Percentiles rank a stretch among this genome's conserved stretches.
Evolutionary conservation across 1,140 invertebrate genomes (phyloP).

Genomic region (Papilio polytes): DNA sequence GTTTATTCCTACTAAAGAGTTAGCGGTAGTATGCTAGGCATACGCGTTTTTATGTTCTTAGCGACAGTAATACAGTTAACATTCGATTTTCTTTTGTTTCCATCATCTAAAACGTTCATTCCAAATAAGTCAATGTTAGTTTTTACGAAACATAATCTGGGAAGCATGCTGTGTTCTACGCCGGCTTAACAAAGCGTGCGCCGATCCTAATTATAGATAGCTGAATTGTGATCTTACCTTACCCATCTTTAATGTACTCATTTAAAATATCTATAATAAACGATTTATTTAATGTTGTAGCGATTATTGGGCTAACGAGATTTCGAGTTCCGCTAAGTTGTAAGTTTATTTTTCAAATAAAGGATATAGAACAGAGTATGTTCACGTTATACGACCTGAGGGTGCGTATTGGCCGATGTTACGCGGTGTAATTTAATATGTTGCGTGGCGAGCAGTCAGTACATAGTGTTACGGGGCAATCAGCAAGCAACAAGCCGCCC

Average conservation of each 20-base stretch:
- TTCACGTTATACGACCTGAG: too few relatives aligned
- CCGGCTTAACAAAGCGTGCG: conserved; percentile 1
- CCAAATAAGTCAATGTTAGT: conserved; percentile 14
- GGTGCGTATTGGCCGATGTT: too few relatives aligned
- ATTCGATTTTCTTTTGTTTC: not conserved
- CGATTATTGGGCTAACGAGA: not conserved
- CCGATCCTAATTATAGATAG: conserved; percentile 51
- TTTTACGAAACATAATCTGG: not conserved
- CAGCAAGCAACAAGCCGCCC: too few relatives aligned
- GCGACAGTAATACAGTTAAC: not conserved
- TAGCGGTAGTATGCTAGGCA: not conserved
- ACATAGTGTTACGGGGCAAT: too few relatives aligned
- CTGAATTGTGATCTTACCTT: conserved; percentile 17
- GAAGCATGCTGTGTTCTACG: not conserved
- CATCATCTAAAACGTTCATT: not conserved
- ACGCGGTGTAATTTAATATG: too few relatives aligned
- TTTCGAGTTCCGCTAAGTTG: not conserved
- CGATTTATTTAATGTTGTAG: not conserved
- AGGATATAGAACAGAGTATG: not conserved
- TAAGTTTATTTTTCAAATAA: not conserved
- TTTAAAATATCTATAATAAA: not conserved
- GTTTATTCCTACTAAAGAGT: too few relatives aligned
- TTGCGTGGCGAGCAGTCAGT: too few relatives aligned
- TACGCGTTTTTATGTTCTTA: not conserved
- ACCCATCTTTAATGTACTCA: conserved; percentile 14